A percentile compares a stretch with the other conserved stretches of the same genome.
Evolutionary conservation across 2,888 invertebrate species (phyloP).

Genomic region (Drosophila hamatofila): DNA sequence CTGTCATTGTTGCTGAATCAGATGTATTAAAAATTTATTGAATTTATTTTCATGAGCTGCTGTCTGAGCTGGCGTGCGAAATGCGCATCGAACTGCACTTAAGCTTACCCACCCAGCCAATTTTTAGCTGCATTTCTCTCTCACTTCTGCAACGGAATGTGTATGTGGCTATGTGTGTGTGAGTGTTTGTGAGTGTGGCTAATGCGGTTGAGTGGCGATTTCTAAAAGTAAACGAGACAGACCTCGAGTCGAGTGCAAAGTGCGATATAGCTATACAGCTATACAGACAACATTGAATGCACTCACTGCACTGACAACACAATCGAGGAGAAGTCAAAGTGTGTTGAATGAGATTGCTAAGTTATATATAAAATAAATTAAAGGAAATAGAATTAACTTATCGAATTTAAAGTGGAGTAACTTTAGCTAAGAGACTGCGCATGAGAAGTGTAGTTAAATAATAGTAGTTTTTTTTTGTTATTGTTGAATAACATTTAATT

Average conservation of each 20-base stretch:
- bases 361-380: neutral
- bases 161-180: neutral
- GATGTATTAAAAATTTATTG: conserved; percentile 73
- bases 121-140: conserved; percentile 1
- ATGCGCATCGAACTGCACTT: conserved; percentile 61
- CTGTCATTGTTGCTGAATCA: conserved; percentile 65
- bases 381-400: neutral
- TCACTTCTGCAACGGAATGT: neutral
- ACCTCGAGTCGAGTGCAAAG: conserved; percentile 7
- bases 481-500: too few species aligned
- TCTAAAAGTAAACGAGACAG: conserved; percentile 14
- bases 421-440: neutral
- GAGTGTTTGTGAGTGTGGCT: conserved; percentile 22
- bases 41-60: conserved; percentile 67
- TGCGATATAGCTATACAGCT: neutral
- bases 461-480: too few species aligned
- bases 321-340: conserved; percentile 22
- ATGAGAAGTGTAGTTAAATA: too few species aligned
- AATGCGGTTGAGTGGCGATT: conserved; percentile 34
- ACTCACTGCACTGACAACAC: conserved; percentile 13
- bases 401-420: neutral
- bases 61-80: conserved; percentile 38
- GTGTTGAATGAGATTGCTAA: neutral
- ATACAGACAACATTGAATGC: conserved; percentile 10
- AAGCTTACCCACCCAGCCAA: conserved; percentile 55